These are phyloP conservation scores for Chloropsis cyanopogon DNA, from an alignment of 2,113 vertebrate species.

Conservation along the genomic window DNA sequence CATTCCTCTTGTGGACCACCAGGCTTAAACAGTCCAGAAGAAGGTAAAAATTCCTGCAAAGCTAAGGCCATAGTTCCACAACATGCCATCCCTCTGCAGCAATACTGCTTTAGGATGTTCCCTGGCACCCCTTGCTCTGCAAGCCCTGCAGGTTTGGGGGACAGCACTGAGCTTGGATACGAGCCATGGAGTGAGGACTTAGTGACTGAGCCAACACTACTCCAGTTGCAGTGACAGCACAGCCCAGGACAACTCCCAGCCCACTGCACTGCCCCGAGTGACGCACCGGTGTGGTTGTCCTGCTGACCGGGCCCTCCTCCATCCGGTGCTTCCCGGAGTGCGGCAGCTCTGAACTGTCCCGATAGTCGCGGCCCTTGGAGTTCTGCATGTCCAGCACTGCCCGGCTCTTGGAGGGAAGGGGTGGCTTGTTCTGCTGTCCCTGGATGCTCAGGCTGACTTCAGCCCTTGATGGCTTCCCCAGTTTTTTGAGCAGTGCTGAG, in stretches of 20 bases:
- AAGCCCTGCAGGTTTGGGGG: not conserved
- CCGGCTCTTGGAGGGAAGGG: slow-evolving; percentile 83
- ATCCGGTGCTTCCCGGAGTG: slow-evolving; percentile 67
- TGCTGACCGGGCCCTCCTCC: slow-evolving; percentile 58
- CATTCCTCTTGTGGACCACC: not conserved
- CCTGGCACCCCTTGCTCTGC: not conserved
- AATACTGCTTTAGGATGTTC: not conserved
- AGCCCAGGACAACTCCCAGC: not conserved
- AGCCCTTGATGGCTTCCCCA: slow-evolving; percentile 79
- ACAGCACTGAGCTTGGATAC: not conserved
- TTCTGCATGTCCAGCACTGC: slow-evolving; percentile 77
- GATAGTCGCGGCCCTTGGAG: slow-evolving; percentile 82
- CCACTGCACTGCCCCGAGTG: not conserved
- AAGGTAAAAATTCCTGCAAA: not conserved
- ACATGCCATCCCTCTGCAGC: not conserved
- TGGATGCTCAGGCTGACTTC: slow-evolving; percentile 67
- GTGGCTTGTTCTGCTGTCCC: slow-evolving; percentile 70
- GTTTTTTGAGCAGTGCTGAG: slow-evolving; percentile 72
- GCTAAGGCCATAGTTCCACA: not conserved
- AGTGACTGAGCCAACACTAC: not conserved
- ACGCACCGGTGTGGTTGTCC: slow-evolving; percentile 68
- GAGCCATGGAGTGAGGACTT: not conserved
- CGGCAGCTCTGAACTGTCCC: slow-evolving; percentile 81
- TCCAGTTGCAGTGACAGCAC: not conserved
- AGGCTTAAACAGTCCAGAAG: not conserved